Base-by-base conservation (phyloP, 2,113 vertebrate species). In the Emydura subglobosa region DNA sequence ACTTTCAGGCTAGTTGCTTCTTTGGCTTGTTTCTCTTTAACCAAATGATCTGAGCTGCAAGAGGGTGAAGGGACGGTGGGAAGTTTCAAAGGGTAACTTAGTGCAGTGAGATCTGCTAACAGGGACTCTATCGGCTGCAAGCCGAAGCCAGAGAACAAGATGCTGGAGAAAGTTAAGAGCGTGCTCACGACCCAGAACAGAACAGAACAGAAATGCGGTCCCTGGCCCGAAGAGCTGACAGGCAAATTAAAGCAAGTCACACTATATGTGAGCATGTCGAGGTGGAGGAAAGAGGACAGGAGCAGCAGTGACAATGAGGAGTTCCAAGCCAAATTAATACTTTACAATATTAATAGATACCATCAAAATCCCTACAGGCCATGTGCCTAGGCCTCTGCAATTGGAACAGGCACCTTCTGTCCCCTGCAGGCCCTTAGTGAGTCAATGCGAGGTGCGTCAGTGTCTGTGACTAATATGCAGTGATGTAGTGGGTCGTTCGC, bases 21-120 rank as follows among this genome's bases (percentile, higher is more conserved):
- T 87, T 88, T 85, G 80, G n/a, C 42, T 95, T 92, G 95, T 97
- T 97, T 94, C 96, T 95, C 1, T 65, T 97, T 97, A 98, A 98
- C 95, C 79, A 92, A 88, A 86, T 84, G 81, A 95, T 82, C 39
- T 50, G 86, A 94, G 74, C 53, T 95, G 89, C 95, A 90, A 92
- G 65, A 59, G 55, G 51, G 19, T 72, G 92, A 91, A 82, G 81
- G 94, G 79, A 95, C 57, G 83, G 53, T 94, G 94, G 95, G 90
- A 96, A 9, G 97, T 95, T 82, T 94, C 97, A 97, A 97, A 97
- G 96, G 96, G 90, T 94, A 97, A 91, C 89, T 87, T 54, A 90
- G 87, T 0, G 53, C 79, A 94, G 74, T 93, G 92, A 97, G 86
- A 82, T 92, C 85, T 97, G 79, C 72, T 47, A 91, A 88, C 85